Evolutionary conservation across 2,797 vertebrate species (phyloP).

Genomic region (Masticophis lateralis): DNA sequence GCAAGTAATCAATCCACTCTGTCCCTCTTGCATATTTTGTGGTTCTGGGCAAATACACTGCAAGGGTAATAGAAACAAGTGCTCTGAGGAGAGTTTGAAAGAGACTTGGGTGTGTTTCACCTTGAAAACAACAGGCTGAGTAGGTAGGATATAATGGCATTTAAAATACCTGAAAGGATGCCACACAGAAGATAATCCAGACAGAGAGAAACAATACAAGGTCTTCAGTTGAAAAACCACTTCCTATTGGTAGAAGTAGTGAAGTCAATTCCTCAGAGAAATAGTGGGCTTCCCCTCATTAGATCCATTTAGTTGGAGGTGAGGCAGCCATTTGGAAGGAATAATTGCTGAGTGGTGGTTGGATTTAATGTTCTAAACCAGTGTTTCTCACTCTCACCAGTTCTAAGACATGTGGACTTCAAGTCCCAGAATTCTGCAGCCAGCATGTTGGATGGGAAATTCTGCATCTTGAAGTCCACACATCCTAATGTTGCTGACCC

Average conservation of each 20-base stretch:
- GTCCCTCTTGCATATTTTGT: background rate
- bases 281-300: background rate
- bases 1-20: background rate
- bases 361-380: background rate
- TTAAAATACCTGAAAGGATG: background rate
- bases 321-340: background rate
- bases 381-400: background rate
- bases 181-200: background rate
- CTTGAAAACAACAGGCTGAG: background rate
- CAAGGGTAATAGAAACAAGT: background rate
- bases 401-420: background rate
- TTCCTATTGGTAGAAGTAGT: background rate
- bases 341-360: background rate
- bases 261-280: background rate
- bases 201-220: background rate
- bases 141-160: background rate
- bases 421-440: background rate
- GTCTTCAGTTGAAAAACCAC: background rate
- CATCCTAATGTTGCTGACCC: background rate
- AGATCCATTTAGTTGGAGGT: background rate
- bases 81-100: background rate
- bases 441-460: background rate
- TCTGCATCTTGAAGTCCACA: background rate
- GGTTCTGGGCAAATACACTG: background rate
- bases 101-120: background rate